A percentile compares a stretch with the other conserved stretches of the same genome.
Evolutionary conservation across 92 coral and sea anemone species (phyloP).

Genomic region (Montipora capitata): DNA sequence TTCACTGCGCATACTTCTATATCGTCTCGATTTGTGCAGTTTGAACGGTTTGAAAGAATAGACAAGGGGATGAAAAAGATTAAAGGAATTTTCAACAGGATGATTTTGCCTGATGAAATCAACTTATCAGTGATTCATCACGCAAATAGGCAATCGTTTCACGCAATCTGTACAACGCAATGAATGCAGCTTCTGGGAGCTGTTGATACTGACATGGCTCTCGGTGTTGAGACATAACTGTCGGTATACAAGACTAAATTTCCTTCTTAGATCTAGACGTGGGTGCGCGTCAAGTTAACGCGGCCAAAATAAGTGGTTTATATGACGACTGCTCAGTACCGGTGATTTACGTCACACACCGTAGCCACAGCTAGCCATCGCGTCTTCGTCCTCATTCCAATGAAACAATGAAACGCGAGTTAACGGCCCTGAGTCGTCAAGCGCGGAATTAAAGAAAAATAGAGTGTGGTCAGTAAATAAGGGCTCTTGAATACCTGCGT

Average conservation of each 20-base stretch:
- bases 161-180: background rate
- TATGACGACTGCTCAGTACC: background rate
- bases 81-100: background rate
- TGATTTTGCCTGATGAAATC: background rate
- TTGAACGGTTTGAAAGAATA: background rate
- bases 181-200: background rate
- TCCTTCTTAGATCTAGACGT: background rate
- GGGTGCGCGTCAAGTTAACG: conserved; percentile 18
- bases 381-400: conserved; percentile 17
- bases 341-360: conserved; percentile 9
- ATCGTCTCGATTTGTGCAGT: conserved; percentile 10
- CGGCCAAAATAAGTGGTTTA: background rate
- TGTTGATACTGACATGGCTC: background rate
- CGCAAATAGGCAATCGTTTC: conserved; percentile 2
- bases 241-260: conserved; percentile 1
- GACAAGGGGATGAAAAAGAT: conserved; percentile 3
- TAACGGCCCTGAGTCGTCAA: background rate
- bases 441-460: conserved; percentile 12
- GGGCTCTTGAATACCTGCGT: background rate
- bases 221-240: background rate
- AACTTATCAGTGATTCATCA: conserved; percentile 6
- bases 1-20: conserved; percentile 13
- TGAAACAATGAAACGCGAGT: background rate
- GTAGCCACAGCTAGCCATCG: background rate
- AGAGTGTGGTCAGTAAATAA: background rate